Evolutionary conservation across 1,140 invertebrate genomes (phyloP).

Genomic region (Cyphomyrmex costatus): DNA sequence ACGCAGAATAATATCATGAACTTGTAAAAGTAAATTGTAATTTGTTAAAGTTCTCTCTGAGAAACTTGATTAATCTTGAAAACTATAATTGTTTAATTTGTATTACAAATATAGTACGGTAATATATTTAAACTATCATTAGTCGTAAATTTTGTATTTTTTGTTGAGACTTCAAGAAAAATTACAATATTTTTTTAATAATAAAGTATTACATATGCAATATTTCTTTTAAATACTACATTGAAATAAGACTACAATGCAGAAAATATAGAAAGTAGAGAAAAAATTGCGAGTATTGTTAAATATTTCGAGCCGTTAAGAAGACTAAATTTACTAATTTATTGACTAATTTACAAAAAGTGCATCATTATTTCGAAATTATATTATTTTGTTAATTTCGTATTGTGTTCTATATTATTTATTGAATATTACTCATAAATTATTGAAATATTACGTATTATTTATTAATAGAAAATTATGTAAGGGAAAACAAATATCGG

Average conservation of each 20-base stretch:
- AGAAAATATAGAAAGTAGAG: neutral
- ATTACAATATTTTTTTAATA: neutral
- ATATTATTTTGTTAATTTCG: neutral
- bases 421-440: neutral
- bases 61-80: neutral
- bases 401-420: neutral
- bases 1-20: neutral
- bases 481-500: neutral
- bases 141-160: neutral
- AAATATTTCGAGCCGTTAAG: neutral
- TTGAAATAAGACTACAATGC: neutral
- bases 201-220: no score
- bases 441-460: neutral
- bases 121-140: neutral
- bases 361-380: neutral
- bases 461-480: neutral
- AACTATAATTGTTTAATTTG: conserved; percentile 24
- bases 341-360: neutral
- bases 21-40: neutral
- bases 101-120: neutral
- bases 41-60: neutral
- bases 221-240: neutral
- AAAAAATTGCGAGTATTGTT: neutral
- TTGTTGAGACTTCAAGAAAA: neutral
- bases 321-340: no score